Evolutionary conservation across 2,888 invertebrate species (phyloP).

Genomic region (Lamproptera curius): DNA sequence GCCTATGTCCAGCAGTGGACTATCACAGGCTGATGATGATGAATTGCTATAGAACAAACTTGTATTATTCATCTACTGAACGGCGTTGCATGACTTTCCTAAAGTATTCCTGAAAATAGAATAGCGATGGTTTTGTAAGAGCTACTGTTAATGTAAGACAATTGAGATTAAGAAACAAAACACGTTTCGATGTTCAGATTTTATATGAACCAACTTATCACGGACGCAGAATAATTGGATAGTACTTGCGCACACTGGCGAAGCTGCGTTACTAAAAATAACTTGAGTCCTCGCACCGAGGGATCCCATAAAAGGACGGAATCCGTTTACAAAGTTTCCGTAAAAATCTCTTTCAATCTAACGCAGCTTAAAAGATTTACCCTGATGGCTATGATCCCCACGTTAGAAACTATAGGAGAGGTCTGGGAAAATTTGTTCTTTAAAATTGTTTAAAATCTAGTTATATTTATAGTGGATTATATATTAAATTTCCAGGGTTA

Average conservation of each 20-base stretch:
- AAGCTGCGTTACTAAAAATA: neutral
- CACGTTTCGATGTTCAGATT: neutral
- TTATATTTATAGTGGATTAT: no score
- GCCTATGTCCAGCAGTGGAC: no score
- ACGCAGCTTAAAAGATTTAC: slow-evolving; percentile 16
- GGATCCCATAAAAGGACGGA: slow-evolving; percentile 2
- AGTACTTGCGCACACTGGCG: neutral
- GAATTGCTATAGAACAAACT: no score
- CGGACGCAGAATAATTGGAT: neutral
- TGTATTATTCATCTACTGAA: no score
- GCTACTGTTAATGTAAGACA: neutral
- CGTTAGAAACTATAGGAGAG: slow-evolving; percentile 2
- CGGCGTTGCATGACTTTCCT: neutral
- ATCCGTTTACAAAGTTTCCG: slow-evolving; percentile 12
- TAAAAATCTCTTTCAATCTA: slow-evolving; percentile 16
- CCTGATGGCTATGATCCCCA: slow-evolving; percentile 12
- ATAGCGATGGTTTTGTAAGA: neutral
- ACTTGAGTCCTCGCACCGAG: neutral
- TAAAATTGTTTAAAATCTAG: no score
- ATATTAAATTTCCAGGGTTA: no score
- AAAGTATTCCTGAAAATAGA: neutral
- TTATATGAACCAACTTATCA: neutral
- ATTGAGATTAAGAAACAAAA: neutral
- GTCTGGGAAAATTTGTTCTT: no score
- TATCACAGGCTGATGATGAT: no score